Evolutionary conservation across 2,888 invertebrate genomes (phyloP), one percentile per base, ranked within the genome.

Genomic region (Entomobrya proxima): DNA sequence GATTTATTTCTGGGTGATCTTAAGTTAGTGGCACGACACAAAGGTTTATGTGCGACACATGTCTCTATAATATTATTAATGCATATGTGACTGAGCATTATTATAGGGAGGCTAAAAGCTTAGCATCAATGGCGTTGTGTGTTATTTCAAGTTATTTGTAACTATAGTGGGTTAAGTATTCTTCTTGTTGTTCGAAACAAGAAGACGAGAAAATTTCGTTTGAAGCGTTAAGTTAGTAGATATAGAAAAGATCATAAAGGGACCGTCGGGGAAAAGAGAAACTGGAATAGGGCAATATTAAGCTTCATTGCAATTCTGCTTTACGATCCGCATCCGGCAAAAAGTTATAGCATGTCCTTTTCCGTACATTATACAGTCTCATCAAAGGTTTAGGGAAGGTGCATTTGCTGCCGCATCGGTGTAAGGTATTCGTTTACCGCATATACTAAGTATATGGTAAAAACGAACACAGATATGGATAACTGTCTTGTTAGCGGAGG

Each of bases 231-330:
- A 47, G 58, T 50, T 64, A 40, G 67, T 72, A 75, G 55, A 75
- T 13, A 58, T 61, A 50, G 67, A 76, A 61, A n/a, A 75, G 64
- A 67, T 76, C 83, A 37, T 83, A 83, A 83, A 76, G 83, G 83
- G 83, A 76, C 76, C 67, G 64, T 67, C 27, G 72, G 75, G 81
- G 67, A 52, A n/a, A 75, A 74, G 81, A 21, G 76, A 83, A 75
- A 83, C 47, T 83, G 76, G 52, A 67, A 83, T 83, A 76, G 61
- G 67, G 83, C 83, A 83, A 83, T 83, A 83, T 83, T 83, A 75
- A 83, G 83, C 83, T 83, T 83, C 83, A 83, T 83, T 83, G 83
- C 83, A 83, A 83, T 83, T 83, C 83, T 83, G 83, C 52, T 83
- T 83, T 83, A 83, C 83, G 83, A 83, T 64, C 76, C 83, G 76